Conservation (phyloP, 2,888 invertebrate species). For the Stenolophus ochropezus region DNA sequence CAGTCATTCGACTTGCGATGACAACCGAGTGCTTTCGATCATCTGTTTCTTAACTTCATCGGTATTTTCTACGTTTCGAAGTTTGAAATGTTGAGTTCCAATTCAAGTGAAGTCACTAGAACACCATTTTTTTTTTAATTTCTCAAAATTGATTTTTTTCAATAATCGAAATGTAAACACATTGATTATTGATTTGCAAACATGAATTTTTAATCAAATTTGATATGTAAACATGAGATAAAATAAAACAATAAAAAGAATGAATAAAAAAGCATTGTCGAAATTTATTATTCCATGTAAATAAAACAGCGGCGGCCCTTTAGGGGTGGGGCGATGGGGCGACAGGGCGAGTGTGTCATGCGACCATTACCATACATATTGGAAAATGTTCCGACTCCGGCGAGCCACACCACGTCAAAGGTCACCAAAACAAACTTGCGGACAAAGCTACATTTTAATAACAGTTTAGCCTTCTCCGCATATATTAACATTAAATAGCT, state of each 20-base stretch:
- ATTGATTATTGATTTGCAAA: neutral
- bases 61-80: too few species aligned
- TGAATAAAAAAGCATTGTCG: neutral
- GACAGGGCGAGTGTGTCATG: neutral
- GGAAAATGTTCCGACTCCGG: neutral
- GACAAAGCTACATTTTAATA: neutral
- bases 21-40: too few species aligned
- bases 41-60: too few species aligned
- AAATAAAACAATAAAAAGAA: neutral
- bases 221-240: neutral
- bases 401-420: neutral
- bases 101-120: too few species aligned
- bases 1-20: too few species aligned
- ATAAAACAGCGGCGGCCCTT: neutral
- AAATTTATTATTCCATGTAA: neutral
- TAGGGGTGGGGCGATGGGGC: neutral
- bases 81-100: too few species aligned
- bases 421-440: neutral
- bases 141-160: too few species aligned
- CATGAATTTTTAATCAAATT: neutral
- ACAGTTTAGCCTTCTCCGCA: neutral
- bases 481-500: neutral
- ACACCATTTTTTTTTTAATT: too few species aligned
- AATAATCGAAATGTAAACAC: too few species aligned
- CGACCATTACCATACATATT: neutral